Conservation (phyloP, 1,140 invertebrate genomes). For the Cyclargus thomasi region DNA sequence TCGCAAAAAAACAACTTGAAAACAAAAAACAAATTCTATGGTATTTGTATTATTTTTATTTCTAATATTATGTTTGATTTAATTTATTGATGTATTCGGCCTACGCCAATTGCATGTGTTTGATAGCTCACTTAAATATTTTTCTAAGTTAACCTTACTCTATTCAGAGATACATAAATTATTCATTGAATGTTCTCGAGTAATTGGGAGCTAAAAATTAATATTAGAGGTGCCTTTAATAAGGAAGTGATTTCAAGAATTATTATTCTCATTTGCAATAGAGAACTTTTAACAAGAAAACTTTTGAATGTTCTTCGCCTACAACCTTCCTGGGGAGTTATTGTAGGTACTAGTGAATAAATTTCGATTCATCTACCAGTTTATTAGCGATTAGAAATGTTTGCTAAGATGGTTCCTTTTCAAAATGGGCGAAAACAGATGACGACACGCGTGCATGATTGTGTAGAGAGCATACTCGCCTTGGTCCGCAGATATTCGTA, state of each 20-base stretch:
- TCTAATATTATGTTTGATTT: too few relatives aligned
- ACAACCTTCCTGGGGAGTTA: conserved; percentile 56
- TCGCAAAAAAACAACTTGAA: too few relatives aligned
- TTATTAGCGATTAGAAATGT: conserved; percentile 38
- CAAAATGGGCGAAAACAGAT: too few relatives aligned
- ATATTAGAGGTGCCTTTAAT: conserved; percentile 30
- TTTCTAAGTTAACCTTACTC: background rate
- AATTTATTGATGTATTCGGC: too few relatives aligned
- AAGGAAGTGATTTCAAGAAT: conserved; percentile 63
- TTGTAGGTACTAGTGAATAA: conserved; percentile 58
- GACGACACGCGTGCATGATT: too few relatives aligned
- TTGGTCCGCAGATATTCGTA: too few relatives aligned
- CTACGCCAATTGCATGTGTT: too few relatives aligned
- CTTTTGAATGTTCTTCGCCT: conserved; percentile 57
- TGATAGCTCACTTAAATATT: too few relatives aligned
- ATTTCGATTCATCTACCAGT: conserved; percentile 60
- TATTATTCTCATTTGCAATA: conserved; percentile 68
- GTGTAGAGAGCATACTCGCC: too few relatives aligned
- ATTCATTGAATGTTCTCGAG: background rate
- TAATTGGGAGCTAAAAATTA: conserved; percentile 14
- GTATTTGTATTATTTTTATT: too few relatives aligned
- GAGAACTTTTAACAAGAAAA: conserved; percentile 72
- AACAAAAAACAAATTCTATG: too few relatives aligned
- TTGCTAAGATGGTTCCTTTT: too few relatives aligned
- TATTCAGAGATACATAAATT: background rate